Percentiles rank a stretch among this genome's conserved stretches.
Conservation (phyloP, 2,797 vertebrate genomes). For the Alfaro cultratus region DNA sequence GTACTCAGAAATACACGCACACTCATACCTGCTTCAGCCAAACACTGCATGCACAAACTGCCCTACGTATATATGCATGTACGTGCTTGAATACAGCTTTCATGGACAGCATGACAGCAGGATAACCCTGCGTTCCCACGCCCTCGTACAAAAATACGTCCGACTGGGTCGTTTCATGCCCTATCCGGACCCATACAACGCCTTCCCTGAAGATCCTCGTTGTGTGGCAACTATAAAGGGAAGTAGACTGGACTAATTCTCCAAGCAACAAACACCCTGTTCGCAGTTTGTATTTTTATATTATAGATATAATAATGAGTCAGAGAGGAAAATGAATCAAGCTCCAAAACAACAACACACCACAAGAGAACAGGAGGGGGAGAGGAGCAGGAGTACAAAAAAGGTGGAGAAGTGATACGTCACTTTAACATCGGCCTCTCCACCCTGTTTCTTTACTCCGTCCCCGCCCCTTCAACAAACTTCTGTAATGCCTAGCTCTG, state of each 20-base stretch:
- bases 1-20: conserved; percentile 35
- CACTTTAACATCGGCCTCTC: conserved; percentile 44
- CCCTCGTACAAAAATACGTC: conserved; percentile 53
- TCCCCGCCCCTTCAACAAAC: conserved; percentile 64
- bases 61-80: conserved; percentile 58
- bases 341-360: conserved; percentile 79
- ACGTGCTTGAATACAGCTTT: conserved; percentile 66
- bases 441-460: conserved; percentile 67
- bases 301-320: conserved; percentile 80
- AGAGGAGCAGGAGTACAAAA: conserved; percentile 75
- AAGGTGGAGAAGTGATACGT: conserved; percentile 60
- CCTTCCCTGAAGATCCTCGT: conserved; percentile 76
- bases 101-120: conserved; percentile 54
- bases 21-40: conserved; percentile 49
- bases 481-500: conserved; percentile 73
- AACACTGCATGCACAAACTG: conserved; percentile 60
- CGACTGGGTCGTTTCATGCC: conserved; percentile 62
- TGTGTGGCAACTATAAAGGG: conserved; percentile 80
- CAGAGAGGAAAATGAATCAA: conserved; percentile 81
- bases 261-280: conserved; percentile 81
- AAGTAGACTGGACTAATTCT: conserved; percentile 80
- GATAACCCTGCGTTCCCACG: conserved; percentile 40
- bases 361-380: conserved; percentile 78
- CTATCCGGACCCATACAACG: conserved; percentile 67
- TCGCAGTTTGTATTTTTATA: conserved; percentile 83